Base-by-base conservation (phyloP, 2,113 vertebrate genomes). In the Microtus richardsoni region DNA sequence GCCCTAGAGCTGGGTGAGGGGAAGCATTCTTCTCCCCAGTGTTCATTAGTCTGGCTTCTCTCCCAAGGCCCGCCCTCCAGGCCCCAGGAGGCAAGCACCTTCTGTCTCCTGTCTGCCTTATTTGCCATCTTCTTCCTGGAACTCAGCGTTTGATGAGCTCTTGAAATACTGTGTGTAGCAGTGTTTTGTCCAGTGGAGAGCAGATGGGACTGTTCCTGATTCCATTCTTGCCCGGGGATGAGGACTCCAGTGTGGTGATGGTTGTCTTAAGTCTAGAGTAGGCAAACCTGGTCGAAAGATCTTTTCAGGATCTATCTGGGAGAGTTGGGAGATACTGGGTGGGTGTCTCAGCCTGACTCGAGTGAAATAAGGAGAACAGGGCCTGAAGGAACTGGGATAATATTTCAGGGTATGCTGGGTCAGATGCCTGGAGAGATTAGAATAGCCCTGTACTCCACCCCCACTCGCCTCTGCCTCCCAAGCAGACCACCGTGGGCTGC, bases 1-100 rank as follows among this genome's bases (percentile, higher is more conserved):
- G 91, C 95, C 88, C 75, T 62, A 41, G 90, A 93, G 75, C 68
- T 70, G n/a, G 94, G 95, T 74, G 78, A 94, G 85, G 78, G 78
- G 91, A 94, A 86, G 85, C 47, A 62, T 70, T 93, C 91, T 88
- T 91, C 82, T 77, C 36, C 47, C 68, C 17, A 8, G 39, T 62
- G 95, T 91, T 95, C 86, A 36, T 83, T 41, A 33, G 10, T 19
- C 68, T 79, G 93, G 86, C 78, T 93, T 66, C 68, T 89, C 60
- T 95, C 79, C 82, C 41, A 30, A 62, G 86, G 44, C 82, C 92
- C 22, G 52, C 77, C 78, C 79, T 91, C 26, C 80, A 60, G 54
- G 78, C 36, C 52, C 41, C 80, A 64, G 58, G 71, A 87, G 70
- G 71, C 82, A 88, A 85, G 88, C 94, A 66, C 66, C 88, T 85